Conservation (phyloP, 2,888 invertebrate genomes). For the Perithous albicinctus region DNA sequence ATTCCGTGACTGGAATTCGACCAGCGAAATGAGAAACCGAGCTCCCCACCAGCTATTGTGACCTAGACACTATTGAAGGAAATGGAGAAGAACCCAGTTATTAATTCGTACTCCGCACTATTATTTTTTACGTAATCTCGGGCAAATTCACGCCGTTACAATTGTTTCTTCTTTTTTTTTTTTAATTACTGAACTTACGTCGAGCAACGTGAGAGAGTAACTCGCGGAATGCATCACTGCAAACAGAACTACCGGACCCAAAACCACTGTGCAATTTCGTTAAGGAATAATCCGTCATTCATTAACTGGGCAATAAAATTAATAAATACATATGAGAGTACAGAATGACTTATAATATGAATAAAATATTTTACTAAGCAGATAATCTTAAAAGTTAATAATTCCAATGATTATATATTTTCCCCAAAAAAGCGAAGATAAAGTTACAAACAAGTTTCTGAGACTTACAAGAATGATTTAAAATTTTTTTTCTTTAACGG, state of each 20-base stretch:
- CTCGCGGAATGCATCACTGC: constrained; percentile 96
- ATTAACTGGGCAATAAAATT: not conserved
- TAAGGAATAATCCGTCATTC: constrained; percentile 51
- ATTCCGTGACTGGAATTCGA: constrained; percentile 95
- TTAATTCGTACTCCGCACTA: constrained; percentile 34
- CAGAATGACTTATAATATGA: not conserved
- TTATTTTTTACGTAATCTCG: constrained; percentile 52
- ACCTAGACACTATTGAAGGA: constrained; percentile 90
- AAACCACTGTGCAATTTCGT: constrained; percentile 88
- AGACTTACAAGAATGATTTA: too few species aligned
- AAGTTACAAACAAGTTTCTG: not conserved
- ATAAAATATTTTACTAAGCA: not conserved
- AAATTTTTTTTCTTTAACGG: too few species aligned
- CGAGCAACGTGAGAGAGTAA: constrained; percentile 94
- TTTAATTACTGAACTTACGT: constrained; percentile 89
- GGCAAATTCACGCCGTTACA: not conserved
- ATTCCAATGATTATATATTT: not conserved
- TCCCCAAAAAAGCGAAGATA: not conserved
- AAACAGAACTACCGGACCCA: constrained; percentile 96
- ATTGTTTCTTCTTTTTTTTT: constrained; percentile 16
- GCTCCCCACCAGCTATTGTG: constrained; percentile 96
- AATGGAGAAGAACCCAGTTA: constrained; percentile 63
- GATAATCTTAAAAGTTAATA: not conserved
- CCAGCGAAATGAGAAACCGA: constrained; percentile 93
- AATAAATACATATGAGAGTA: not conserved